Base-by-base conservation (phyloP, 2,888 invertebrate species). In the Poecilobothrus nobilitatus region DNA sequence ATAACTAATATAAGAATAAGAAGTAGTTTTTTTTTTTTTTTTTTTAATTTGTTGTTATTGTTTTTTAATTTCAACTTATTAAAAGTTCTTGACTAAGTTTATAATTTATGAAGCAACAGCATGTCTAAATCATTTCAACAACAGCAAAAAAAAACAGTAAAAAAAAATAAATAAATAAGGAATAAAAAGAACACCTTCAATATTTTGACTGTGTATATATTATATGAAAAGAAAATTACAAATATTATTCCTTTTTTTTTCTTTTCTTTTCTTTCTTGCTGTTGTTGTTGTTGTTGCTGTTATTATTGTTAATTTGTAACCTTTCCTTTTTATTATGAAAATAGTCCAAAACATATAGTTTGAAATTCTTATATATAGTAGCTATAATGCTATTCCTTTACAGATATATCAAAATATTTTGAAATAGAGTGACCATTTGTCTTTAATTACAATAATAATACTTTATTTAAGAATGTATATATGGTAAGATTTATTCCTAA, bases 81-180 rank as follows among this genome's bases (percentile, higher is more conserved):
- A 12, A 41, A 53, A 18, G 53, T 53, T 53, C 53, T 53, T 53
- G 53, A 53, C 53, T 53, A 53, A 53, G 53, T 53, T 53, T 15
- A 18, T 53, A 53, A 53, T 53, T 53, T 53, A 53, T 53, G 53
- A 53, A 53, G 53, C 53, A 53, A 53, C 53, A 53, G 53, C 53
- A 53, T 53, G 53, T 53, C 2, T 53, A 53, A 53, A 53, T 53
- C 53, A 53, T 53, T 53, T 53, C 53, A 53, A 53, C 53, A 53
- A 53, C 53, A 53, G 3, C 9, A 53, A 53, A 9, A 53, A 53
- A 53, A 8, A 53, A 53, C 15, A 53, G 15, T n/a, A 9, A 53
- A 53, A 12, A 2, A 53, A 53, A 53, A 53, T 15, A 53, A n/a
- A n/a, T n/a, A n/a, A n/a, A n/a, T n/a, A n/a, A n/a, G n/a, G n/a